Conservation (phyloP, 2,888 invertebrate species). For the Ophion obscuratus region DNA sequence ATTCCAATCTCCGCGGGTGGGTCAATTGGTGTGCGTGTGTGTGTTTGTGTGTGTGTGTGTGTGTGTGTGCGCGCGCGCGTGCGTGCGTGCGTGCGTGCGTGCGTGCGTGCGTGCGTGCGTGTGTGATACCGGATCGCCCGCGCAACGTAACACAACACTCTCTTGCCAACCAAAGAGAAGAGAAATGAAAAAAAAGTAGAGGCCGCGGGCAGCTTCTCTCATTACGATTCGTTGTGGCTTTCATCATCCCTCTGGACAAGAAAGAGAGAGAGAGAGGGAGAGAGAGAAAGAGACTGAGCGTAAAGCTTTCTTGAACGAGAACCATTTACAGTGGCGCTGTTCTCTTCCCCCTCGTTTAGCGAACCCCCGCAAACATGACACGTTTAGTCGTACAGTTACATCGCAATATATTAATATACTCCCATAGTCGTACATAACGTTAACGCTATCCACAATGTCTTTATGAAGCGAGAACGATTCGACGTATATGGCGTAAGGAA, state of each 20-base stretch:
- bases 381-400: slow-evolving; percentile 20
- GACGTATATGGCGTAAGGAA: not conserved
- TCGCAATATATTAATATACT: not conserved
- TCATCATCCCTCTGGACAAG: slow-evolving; percentile 71
- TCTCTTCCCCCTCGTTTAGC: slow-evolving; percentile 52
- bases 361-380: slow-evolving; percentile 50
- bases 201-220: slow-evolving; percentile 75
- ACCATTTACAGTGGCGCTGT: slow-evolving; percentile 60
- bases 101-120: not conserved
- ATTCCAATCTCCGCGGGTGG: slow-evolving; percentile 71
- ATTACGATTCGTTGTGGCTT: slow-evolving; percentile 79
- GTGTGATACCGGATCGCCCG: slow-evolving; percentile 69
- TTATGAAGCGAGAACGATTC: slow-evolving; percentile 6
- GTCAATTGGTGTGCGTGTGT: slow-evolving; percentile 69
- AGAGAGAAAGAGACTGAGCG: slow-evolving; percentile 29
- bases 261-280: slow-evolving; percentile 10
- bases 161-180: slow-evolving; percentile 41
- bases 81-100: not conserved
- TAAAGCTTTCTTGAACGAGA: slow-evolving; percentile 22
- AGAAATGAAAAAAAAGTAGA: slow-evolving; percentile 48
- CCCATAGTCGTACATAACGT: not conserved
- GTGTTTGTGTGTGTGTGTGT: not conserved
- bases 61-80: not conserved
- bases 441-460: not conserved
- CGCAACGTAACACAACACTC: slow-evolving; percentile 72